Evolutionary conservation across 1,140 invertebrate species (phyloP), one percentile per base, ranked within the genome.

Genomic region (Ditylenchus dipsaci): DNA sequence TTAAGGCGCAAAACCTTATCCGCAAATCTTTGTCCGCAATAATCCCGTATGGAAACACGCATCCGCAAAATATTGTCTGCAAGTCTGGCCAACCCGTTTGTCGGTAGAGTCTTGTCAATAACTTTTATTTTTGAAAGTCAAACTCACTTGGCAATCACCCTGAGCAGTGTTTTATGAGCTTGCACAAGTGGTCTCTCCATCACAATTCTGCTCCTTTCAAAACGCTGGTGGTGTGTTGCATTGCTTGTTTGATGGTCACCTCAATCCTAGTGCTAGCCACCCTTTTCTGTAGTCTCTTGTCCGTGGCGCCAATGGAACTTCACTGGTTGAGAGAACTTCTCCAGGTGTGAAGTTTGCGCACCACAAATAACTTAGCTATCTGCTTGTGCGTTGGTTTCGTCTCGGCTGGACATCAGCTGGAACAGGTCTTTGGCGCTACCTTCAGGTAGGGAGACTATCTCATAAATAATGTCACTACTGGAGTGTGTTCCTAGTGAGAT

Each of bases 121-220:
- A n/a, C n/a, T n/a, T n/a, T n/a, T n/a, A n/a, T n/a, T n/a, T n/a
- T n/a, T n/a, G n/a, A n/a, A n/a, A n/a, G n/a, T n/a, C 33, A 19
- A 61, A 62, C 71, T 74, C 30, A 73, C 72, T 65, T 74, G 26
- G 72, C 72, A 1, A n/a, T 56, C 19, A 74, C 57, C 23, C 72
- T 42, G 8, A 74, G 19, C 38, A 74, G 43, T 0, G 74, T 74
- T 47, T 77, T 62, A 56, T 74, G 72, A 17, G 72, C 73, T 17
- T 47, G 74, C 23, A 72, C 49, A 17, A 15, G 26, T 30, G 42
- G 19, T 21, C 21, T 42, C 1, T 64, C 42, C 45, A 63, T 23
- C 19, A 76, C 21, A 30, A 56, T 76, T 19, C 17, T 19, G 19
- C 33, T 19, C 7, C 23, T 26, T 23, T 76, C 68, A 30, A 74